phyloP scores from a whole-genome alignment of 2,113 vertebrate genomes.

The Noturus placidus region DNA sequence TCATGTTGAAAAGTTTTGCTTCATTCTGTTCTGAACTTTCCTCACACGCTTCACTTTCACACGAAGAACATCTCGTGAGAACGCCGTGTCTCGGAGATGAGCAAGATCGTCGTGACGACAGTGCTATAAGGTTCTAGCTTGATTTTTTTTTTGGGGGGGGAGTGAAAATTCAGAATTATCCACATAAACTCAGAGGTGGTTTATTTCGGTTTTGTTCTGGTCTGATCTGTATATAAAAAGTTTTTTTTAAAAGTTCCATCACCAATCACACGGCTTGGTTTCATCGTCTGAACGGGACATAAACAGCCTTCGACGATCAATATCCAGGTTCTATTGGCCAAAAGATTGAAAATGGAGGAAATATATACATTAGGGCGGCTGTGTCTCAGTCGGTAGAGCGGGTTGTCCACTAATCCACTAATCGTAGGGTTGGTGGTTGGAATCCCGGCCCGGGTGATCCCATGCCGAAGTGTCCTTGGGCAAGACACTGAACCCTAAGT shows the following conservation, averaged over 20 bases:
- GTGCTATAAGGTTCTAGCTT: not conserved
- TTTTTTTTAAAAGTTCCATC: not conserved
- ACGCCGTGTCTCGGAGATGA: too few species aligned
- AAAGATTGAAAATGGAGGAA: not conserved
- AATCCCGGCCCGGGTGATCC: too few species aligned
- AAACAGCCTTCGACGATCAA: not conserved
- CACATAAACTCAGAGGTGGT: too few species aligned
- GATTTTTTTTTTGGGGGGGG: not conserved
- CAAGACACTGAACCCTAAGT: too few species aligned
- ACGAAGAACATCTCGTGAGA: not conserved
- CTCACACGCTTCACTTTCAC: not conserved
- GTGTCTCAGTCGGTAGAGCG: too few species aligned
- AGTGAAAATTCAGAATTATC: not conserved
- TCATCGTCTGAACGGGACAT: not conserved
- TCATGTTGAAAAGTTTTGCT: not conserved
- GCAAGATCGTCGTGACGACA: not conserved
- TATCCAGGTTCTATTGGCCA: not conserved
- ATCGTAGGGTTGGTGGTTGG: too few species aligned
- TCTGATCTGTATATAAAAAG: too few species aligned
- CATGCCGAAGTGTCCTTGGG: too few species aligned
- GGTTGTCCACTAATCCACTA: too few species aligned
- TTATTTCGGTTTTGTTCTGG: too few species aligned
- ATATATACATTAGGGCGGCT: too few species aligned
- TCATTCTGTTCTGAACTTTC: not conserved
- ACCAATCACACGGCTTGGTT: not conserved